A percentile compares a stretch with the other conserved stretches of the same genome.
phyloP scores from a whole-genome alignment of 2,888 invertebrate species.

The Psylliodes chrysocephalus region DNA sequence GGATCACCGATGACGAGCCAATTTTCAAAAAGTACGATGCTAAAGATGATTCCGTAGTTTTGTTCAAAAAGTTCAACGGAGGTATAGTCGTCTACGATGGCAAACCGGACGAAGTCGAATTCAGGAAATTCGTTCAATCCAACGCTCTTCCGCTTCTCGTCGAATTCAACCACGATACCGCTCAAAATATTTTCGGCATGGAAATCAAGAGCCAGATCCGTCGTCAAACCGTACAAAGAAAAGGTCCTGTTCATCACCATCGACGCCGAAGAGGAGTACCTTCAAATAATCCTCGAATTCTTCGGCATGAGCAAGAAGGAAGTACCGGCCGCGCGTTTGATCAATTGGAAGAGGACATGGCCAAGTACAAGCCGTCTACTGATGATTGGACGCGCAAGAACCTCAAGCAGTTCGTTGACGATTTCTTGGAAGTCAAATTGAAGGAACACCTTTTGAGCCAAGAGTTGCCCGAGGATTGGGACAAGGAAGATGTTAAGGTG shows the following conservation, averaged over 20 bases:
- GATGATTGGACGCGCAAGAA: conserved; percentile 77
- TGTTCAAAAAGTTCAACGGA: conserved; percentile 97
- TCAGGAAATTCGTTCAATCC: conserved; percentile 85
- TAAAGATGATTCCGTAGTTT: conserved; percentile 80
- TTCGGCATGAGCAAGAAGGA: conserved; percentile 94
- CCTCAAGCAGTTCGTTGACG: conserved; percentile 83
- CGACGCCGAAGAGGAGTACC: conserved; percentile 94
- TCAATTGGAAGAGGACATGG: conserved; percentile 96
- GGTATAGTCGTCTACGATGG: conserved; percentile 78
- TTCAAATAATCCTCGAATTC: conserved; percentile 97
- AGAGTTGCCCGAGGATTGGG: conserved; percentile 97
- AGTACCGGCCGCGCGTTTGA: conserved; percentile 89
- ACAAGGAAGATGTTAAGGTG: conserved; percentile 89
- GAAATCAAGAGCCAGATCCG: conserved; percentile 94
- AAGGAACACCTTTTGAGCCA: conserved; percentile 96
- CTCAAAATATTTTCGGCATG: conserved; percentile 98
- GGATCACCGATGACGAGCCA: conserved; percentile 81
- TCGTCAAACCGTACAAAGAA: conserved; percentile 91
- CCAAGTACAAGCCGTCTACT: conserved; percentile 92
- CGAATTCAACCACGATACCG: conserved; percentile 97
- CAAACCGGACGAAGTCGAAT: conserved; percentile 68
- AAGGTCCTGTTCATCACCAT: conserved; percentile 92
- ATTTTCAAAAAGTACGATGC: conserved; percentile 84
- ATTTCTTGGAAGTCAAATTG: conserved; percentile 90
- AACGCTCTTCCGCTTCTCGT: conserved; percentile 91